Evolutionary conservation across 2,888 invertebrate genomes (phyloP).

Genomic region (Philhelius pedissequus): DNA sequence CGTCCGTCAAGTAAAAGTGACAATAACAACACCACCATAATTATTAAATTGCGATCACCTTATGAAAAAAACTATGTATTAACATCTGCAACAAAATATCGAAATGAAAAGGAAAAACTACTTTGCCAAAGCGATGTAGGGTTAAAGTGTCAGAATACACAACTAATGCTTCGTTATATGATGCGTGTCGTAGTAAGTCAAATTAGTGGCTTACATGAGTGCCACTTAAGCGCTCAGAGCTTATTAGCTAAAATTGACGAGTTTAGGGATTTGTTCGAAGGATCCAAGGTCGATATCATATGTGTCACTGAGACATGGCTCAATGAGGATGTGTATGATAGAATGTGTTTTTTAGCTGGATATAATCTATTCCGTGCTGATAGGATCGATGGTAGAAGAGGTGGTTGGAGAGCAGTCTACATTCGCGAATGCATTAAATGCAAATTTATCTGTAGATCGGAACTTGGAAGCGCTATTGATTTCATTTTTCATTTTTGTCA

Average conservation of each 20-base stretch:
- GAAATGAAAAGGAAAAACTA: not conserved
- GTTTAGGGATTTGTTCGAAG: not conserved
- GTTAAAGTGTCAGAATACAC: not conserved
- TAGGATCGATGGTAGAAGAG: not conserved
- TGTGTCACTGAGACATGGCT: not conserved
- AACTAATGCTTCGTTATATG: not conserved
- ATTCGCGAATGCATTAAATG: not conserved
- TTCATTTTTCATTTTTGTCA: not conserved
- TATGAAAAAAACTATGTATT: too few species aligned
- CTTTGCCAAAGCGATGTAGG: not conserved
- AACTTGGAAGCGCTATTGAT: not conserved
- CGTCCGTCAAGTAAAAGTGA: not conserved
- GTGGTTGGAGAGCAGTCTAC: not conserved
- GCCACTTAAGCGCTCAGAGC: not conserved
- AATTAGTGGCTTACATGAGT: not conserved
- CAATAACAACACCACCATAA: not conserved
- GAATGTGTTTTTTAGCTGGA: not conserved
- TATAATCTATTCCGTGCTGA: not conserved
- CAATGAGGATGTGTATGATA: too few species aligned
- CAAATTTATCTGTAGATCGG: not conserved
- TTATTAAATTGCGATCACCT: too few species aligned
- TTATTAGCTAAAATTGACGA: not conserved
- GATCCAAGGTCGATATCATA: not conserved
- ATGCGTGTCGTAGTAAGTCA: not conserved
- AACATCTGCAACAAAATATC: not conserved